Evolutionary conservation across 2,113 vertebrate genomes (phyloP).

Genomic region (Pluvialis apricaria): DNA sequence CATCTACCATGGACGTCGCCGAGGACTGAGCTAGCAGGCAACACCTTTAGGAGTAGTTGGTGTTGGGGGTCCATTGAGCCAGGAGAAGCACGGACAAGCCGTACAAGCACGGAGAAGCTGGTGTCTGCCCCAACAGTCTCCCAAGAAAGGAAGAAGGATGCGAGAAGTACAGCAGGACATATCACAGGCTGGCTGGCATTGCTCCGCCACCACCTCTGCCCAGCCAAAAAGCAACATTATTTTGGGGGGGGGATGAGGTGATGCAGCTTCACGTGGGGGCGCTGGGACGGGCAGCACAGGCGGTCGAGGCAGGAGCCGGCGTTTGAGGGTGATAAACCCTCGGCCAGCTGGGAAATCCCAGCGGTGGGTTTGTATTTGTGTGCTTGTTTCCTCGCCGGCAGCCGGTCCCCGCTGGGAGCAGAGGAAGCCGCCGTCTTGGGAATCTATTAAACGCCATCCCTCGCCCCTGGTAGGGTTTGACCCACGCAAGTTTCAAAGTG

Average conservation of each 20-base stretch:
- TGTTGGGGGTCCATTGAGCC: not conserved
- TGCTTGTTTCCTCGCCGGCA: not conserved
- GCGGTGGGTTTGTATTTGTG: not conserved
- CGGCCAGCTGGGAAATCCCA: not conserved
- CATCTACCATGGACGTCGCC: not conserved
- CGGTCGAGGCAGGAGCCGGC: fast-evolving
- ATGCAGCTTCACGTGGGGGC: not conserved
- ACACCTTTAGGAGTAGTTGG: not conserved
- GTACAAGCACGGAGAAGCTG: not conserved
- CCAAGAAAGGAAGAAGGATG: not conserved
- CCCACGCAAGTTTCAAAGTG: not conserved
- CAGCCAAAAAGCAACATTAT: not conserved
- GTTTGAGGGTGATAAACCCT: not conserved
- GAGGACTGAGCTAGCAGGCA: not conserved
- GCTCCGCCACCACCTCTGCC: not conserved
- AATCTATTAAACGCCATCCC: not conserved
- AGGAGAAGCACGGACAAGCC: not conserved
- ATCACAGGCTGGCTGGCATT: not conserved
- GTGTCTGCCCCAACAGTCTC: not conserved
- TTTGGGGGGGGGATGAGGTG: not conserved
- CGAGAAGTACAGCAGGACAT: fast-evolving
- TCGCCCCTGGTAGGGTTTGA: not conserved
- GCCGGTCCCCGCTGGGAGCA: not conserved
- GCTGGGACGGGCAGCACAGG: not conserved
- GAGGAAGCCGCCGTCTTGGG: not conserved